Evolutionary conservation across 2,113 vertebrate species (phyloP), one percentile per base, ranked within the genome.

Genomic region (Enhydra lutris): DNA sequence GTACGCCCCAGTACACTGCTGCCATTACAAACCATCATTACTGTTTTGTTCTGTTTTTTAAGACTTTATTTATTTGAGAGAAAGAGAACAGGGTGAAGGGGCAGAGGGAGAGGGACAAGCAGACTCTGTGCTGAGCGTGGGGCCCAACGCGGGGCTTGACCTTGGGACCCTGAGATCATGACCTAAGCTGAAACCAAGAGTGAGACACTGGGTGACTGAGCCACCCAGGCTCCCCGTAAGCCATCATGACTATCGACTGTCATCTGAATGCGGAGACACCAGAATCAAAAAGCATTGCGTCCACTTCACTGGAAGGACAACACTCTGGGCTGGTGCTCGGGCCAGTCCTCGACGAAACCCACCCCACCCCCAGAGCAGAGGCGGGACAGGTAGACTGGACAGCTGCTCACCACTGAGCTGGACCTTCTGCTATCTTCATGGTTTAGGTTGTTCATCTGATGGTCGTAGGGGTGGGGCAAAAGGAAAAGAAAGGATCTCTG

Each of bases 1-100:
- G 5, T 34, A 12, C 20, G 21, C 6, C 2, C 42, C 52, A 34
- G 7, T 8, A 14, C 18, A 55, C 1, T 36, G 26, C 23, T 23
- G 6, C 20, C 59, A 0, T 29, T 23, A 42, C 21, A 36, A 10
- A n/a, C 6, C 0, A 1, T 36, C 21, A 21, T 67, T 5, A 10
- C 80, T 2, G 5, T 4, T 24, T 36, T 18, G 63, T 65, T 65
- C 13, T 65, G 61, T 69, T 69, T 69, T n/a, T 36, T 36, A 36
- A 36, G 67, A 69, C 18, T n/a, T 69, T 69, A n/a, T 20, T n/a
- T 69, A n/a, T 69, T 69, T 0, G 26, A 69, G 67, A 69, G 67
- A 69, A n/a, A 69, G 65, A 69, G 67, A 69, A 29, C 34, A 4
- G 67, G 34, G 8, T 18, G 17, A 69, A n/a, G 34, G 34, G 20